Evolutionary conservation across 2,113 vertebrate genomes (phyloP).

Genomic region (Gobiocypris rarus): DNA sequence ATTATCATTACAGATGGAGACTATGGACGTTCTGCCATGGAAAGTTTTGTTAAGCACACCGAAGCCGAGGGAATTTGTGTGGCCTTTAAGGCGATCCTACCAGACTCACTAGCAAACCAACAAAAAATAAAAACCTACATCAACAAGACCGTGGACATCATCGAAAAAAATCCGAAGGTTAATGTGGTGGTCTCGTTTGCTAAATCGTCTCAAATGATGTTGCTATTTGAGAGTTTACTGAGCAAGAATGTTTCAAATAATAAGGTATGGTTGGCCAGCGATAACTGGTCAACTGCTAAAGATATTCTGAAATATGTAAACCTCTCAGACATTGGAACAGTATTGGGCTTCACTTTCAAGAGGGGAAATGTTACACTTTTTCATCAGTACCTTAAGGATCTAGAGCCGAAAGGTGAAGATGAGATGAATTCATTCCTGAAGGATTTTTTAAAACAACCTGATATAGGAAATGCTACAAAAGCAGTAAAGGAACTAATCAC

Average conservation of each 20-base stretch:
- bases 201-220: constrained; percentile 76
- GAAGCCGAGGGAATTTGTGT: constrained; percentile 80
- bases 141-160: constrained; percentile 69
- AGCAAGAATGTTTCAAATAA: constrained; percentile 64
- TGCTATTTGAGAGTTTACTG: constrained; percentile 76
- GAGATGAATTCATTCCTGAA: constrained; percentile 70
- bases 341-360: constrained; percentile 88
- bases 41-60: constrained; percentile 79
- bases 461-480: background rate
- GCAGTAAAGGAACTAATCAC: constrained; percentile 23
- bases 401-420: constrained; percentile 57
- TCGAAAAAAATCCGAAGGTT: constrained; percentile 75
- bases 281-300: constrained; percentile 82
- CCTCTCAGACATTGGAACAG: constrained; percentile 77
- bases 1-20: constrained; percentile 85
- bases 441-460: constrained; percentile 65
- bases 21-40: constrained; percentile 81
- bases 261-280: constrained; percentile 89
- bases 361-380: constrained; percentile 77
- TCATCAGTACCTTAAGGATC: constrained; percentile 74
- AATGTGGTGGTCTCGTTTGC: constrained; percentile 86
- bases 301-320: constrained; percentile 71
- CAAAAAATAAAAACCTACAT: constrained; percentile 68
- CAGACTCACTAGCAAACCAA: constrained; percentile 75
- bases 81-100: constrained; percentile 84